Evolutionary conservation across 2,888 invertebrate species (phyloP).

Genomic region (Limnephilus marmoratus): DNA sequence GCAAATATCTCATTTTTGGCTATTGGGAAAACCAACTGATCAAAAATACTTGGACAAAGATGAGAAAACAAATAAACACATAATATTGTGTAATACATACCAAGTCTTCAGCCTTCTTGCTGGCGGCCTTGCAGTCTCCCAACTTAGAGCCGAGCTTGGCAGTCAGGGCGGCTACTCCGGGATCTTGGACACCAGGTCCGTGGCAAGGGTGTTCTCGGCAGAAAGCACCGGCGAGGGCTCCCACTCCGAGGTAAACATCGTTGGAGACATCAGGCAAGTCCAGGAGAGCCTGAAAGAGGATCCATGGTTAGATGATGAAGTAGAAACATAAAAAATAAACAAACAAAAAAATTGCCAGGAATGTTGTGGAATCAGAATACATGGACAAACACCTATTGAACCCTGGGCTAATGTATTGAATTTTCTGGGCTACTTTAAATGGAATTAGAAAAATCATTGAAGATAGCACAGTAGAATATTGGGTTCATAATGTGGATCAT

Average conservation of each 20-base stretch:
- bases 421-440: too few species aligned
- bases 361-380: too few species aligned
- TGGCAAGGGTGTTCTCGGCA: conserved; percentile 83
- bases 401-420: too few species aligned
- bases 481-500: too few species aligned
- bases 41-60: background rate
- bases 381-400: too few species aligned
- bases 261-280: conserved; percentile 80
- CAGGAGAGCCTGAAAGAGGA: conserved; percentile 68
- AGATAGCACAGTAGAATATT: too few species aligned
- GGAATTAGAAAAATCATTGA: too few species aligned
- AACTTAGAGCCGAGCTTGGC: conserved; percentile 82
- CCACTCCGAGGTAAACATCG: conserved; percentile 85
- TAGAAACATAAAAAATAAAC: background rate
- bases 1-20: background rate
- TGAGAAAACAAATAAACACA: background rate
- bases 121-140: conserved; percentile 81
- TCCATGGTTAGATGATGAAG: background rate
- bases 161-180: conserved; percentile 80
- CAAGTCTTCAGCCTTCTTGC: conserved; percentile 82
- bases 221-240: conserved; percentile 84
- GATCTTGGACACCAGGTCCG: conserved; percentile 70
- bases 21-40: background rate
- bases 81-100: conserved; percentile 69
- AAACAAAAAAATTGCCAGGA: background rate